phyloP scores from a whole-genome alignment of 2,113 vertebrate genomes.

The Cyrtonyx montezumae region DNA sequence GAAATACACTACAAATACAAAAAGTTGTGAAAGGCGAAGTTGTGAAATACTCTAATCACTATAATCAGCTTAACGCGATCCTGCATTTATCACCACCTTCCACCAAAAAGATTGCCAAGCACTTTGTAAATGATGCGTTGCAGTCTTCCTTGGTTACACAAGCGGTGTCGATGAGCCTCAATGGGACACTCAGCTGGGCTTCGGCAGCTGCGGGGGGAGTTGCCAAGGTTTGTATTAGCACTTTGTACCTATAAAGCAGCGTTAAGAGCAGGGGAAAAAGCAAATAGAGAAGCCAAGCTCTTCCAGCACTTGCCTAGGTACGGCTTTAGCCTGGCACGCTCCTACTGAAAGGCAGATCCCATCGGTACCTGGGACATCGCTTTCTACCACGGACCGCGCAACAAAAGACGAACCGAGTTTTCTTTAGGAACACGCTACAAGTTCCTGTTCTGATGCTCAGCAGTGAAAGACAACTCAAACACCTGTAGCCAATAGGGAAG shows the following conservation, averaged over 20 bases:
- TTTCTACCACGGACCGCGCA: neutral
- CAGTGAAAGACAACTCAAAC: neutral
- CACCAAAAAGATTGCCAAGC: conserved; percentile 51
- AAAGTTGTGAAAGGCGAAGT: conserved; percentile 53
- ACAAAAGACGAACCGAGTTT: neutral
- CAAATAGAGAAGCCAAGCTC: neutral
- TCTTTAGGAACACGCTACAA: neutral
- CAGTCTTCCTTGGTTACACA: conserved; percentile 30
- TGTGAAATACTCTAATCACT: conserved; percentile 57
- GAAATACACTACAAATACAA: conserved; percentile 31
- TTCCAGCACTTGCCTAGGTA: neutral
- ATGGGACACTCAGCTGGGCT: neutral
- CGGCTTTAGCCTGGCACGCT: rapidly evolving
- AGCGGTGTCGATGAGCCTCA: neutral
- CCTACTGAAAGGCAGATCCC: rapidly evolving
- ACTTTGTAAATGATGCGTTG: neutral
- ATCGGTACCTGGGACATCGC: neutral
- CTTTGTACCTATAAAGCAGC: neutral
- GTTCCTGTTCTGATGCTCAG: rapidly evolving
- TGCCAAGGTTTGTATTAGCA: neutral
- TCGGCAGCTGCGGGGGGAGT: neutral
- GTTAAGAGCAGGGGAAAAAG: neutral
- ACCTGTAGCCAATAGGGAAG: neutral
- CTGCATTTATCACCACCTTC: conserved; percentile 57
- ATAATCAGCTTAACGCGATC: conserved; percentile 42